Evolutionary conservation across 2,888 invertebrate species (phyloP), one percentile per base, ranked within the genome.

Genomic region (Herminia tarsipennalis): DNA sequence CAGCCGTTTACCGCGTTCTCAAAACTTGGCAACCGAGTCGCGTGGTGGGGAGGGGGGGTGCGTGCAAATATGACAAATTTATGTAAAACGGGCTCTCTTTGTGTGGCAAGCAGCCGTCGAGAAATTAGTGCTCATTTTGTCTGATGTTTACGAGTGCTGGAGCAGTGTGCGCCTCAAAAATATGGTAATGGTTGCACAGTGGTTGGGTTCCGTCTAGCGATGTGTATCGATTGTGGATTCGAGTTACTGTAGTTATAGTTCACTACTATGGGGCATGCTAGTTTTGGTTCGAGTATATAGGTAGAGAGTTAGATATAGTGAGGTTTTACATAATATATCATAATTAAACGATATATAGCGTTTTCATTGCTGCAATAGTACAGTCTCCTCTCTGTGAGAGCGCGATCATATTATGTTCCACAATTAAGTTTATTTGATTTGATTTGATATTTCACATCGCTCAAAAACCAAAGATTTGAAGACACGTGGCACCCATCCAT

Each of bases 21-120:
- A 66, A 76, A 78, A 84, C 76, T 82, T 86, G 85, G 83, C 84
- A 79, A 70, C 50, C 62, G 57, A 54, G 53, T 58, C 49, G 49
- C 61, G 62, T 65, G 66, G 68, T 66, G 66, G 73, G 67, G 68
- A 82, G 85, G 68, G 66, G 66, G 73, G 67, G 68, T 82, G 85
- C 84, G 87, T 86, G 81, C 81, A 82, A 90, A 88, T 89, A 91
- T 90, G 89, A 88, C 88, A 88, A 88, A 86, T 89, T 88, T 91
- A 89, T 88, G 88, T 80, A 83, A 86, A 88, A 73, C 81, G 78
- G 56, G 60, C 73, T 78, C 80, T 78, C 79, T 77, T 74, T 79
- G 78, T 74, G 74, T 69, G 55, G 54, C 54, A 57, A 60, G 73
- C 70, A 72, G 66, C 71, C 74, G 56, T 58, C 61, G 70, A 81